Evolutionary conservation across 2,113 vertebrate genomes (phyloP).

Genomic region (Galemys pyrenaicus): DNA sequence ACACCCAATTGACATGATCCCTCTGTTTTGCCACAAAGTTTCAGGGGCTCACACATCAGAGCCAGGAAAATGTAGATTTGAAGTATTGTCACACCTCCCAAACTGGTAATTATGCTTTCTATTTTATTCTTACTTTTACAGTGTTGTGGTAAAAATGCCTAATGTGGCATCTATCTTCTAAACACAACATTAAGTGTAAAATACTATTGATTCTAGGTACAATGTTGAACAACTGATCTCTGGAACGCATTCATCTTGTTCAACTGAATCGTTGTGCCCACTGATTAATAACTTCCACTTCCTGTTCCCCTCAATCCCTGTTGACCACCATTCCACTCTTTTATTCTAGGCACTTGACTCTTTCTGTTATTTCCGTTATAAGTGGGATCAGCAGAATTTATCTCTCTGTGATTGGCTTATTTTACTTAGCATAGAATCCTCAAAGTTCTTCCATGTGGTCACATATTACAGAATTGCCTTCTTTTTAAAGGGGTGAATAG

Average conservation of each 20-base stretch:
- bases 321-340: not conserved
- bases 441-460: not conserved
- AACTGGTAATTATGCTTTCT: not conserved
- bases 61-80: not conserved
- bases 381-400: not conserved
- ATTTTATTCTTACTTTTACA: not conserved
- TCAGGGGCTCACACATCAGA: not conserved
- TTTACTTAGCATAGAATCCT: not conserved
- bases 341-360: not conserved
- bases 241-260: not conserved
- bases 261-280: not conserved
- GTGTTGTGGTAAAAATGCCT: not conserved
- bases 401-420: not conserved
- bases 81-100: not conserved
- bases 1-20: rapidly evolving
- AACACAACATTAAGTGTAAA: not conserved
- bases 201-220: not conserved
- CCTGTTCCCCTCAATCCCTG: not conserved
- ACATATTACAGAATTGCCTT: not conserved
- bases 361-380: not conserved
- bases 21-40: not conserved
- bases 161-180: not conserved
- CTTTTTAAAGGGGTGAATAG: not conserved
- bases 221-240: not conserved
- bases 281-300: not conserved